Percentiles rank a stretch among this genome's conserved stretches.
These are phyloP conservation scores for Scolopax rusticola DNA, from an alignment of 2,797 vertebrate genomes.

Conservation along the genomic window DNA sequence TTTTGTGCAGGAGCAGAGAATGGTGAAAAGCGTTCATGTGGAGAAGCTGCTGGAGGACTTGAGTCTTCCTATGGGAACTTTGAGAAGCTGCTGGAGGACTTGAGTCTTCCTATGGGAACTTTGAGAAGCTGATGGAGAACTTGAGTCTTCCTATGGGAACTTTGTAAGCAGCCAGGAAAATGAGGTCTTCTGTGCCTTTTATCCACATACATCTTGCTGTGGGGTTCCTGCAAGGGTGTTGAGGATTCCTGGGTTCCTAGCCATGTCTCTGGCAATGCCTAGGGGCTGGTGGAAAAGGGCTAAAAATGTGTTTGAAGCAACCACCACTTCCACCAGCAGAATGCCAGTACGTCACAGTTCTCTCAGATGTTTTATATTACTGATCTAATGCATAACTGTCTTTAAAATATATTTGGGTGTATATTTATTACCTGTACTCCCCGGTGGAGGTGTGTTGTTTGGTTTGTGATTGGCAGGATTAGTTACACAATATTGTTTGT, in stretches of 20 bases:
- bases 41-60: too few species aligned
- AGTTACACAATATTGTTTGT: not conserved
- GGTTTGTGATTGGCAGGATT: not conserved
- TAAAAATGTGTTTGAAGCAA: not conserved
- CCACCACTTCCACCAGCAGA: not conserved
- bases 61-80: too few species aligned
- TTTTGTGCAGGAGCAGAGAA: not conserved
- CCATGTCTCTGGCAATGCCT: fast-evolving
- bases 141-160: not conserved
- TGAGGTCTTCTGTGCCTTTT: not conserved
- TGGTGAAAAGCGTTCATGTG: not conserved
- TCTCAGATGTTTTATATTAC: not conserved
- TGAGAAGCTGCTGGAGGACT: too few species aligned
- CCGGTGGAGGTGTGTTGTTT: not conserved
- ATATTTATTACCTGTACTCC: not conserved
- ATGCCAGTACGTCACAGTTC: fast-evolving
- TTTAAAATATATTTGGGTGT: not conserved
- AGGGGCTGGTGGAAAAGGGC: not conserved
- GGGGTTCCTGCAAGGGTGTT: not conserved
- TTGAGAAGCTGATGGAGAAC: not conserved
- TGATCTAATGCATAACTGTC: not conserved
- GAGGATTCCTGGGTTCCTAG: not conserved
- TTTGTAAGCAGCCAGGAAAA: not conserved
- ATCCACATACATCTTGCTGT: not conserved
- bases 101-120: not conserved